Conservation (phyloP, 1,140 invertebrate genomes). For the Metaphire vulgaris region DNA sequence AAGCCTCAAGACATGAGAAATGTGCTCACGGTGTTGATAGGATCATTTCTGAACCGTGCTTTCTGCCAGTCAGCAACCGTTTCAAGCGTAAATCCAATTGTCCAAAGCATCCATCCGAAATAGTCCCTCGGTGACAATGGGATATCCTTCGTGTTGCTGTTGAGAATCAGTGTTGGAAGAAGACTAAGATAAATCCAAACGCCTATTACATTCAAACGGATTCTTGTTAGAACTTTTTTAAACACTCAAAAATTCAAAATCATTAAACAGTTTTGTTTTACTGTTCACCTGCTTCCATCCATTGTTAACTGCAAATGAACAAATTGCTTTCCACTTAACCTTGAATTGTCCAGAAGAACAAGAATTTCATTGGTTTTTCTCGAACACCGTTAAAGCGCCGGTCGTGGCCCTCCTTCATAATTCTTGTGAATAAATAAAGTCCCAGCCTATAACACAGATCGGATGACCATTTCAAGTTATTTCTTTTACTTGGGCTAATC, state of each 20-base stretch:
- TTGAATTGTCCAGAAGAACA: slow-evolving; percentile 52
- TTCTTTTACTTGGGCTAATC: neutral
- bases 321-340: no score
- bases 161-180: slow-evolving; percentile 50
- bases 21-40: slow-evolving; percentile 40
- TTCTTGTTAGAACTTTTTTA: no score
- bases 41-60: slow-evolving; percentile 37
- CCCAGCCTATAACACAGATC: slow-evolving; percentile 44
- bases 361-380: slow-evolving; percentile 42
- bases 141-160: slow-evolving; percentile 37
- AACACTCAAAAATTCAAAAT: no score
- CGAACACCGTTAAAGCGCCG: slow-evolving; percentile 47
- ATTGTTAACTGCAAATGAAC: no score
- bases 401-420: slow-evolving; percentile 49
- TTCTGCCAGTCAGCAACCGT: slow-evolving; percentile 44
- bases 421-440: slow-evolving; percentile 47
- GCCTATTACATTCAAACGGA: no score
- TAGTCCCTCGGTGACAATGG: slow-evolving; percentile 36
- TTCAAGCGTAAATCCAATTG: slow-evolving; percentile 38
- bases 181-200: slow-evolving; percentile 50
- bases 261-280: no score
- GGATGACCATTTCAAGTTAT: neutral
- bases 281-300: no score
- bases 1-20: no score
- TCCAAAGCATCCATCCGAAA: slow-evolving; percentile 40